phyloP scores from a whole-genome alignment of 2,113 vertebrate genomes.

The Loxodonta africana region DNA sequence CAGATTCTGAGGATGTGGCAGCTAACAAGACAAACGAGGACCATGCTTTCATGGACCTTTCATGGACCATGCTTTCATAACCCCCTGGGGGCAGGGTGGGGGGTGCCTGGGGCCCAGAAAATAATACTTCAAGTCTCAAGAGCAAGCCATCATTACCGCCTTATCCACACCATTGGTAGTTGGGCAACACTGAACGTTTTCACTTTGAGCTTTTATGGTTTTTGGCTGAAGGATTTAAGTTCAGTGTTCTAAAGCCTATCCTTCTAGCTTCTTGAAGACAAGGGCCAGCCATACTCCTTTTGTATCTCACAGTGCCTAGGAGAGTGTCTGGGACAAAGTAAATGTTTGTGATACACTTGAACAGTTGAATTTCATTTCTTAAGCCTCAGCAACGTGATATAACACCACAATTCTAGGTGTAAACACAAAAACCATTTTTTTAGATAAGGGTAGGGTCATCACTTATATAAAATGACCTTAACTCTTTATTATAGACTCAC shows the following conservation, averaged over 20 bases:
- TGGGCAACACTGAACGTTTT: slow-evolving; percentile 23
- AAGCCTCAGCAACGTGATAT: background rate
- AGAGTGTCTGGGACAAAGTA: background rate
- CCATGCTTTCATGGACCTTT: too few relatives aligned
- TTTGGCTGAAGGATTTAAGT: background rate
- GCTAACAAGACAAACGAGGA: background rate
- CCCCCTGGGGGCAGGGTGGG: background rate
- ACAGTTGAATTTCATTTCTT: slow-evolving; percentile 33
- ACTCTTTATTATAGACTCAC: background rate
- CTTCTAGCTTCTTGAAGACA: background rate
- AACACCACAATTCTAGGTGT: slow-evolving; percentile 6
- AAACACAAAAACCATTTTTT: slow-evolving; percentile 32
- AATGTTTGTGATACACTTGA: slow-evolving; percentile 32
- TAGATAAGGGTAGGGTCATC: background rate
- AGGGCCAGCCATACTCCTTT: background rate
- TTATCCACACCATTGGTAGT: background rate
- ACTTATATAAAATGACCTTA: background rate
- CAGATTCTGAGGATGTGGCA: background rate
- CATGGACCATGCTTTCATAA: too few relatives aligned
- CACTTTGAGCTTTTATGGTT: background rate
- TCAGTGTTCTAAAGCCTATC: background rate
- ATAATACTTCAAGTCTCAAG: background rate
- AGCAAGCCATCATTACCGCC: background rate
- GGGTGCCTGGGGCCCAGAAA: background rate
- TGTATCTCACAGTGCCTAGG: background rate